These are phyloP conservation scores for Etheostoma perlongum DNA, from an alignment of 2,797 vertebrate genomes.

Conservation along the genomic window DNA sequence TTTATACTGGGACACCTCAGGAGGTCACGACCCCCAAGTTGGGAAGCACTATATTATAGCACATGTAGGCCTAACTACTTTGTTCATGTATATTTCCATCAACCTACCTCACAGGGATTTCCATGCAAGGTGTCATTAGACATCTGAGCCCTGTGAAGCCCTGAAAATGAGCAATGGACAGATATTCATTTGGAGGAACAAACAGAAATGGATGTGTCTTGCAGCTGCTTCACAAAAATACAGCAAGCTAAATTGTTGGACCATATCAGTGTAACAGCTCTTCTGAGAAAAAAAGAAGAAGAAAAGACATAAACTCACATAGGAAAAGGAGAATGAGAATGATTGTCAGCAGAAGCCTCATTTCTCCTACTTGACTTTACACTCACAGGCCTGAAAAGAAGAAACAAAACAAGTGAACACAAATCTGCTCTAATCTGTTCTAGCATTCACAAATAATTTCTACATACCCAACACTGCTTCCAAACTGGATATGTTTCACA, in stretches of 20 bases:
- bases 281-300: conserved; percentile 8
- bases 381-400: conserved; percentile 28
- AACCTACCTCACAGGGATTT: conserved; percentile 64
- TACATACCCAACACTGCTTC: conserved; percentile 30
- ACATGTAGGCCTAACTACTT: background rate
- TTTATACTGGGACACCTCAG: background rate
- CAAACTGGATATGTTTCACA: background rate
- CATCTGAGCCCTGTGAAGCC: conserved; percentile 63
- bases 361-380: conserved; percentile 25
- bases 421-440: conserved; percentile 20
- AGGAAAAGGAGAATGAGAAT: conserved; percentile 68
- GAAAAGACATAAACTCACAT: conserved; percentile 68
- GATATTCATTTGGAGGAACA: background rate
- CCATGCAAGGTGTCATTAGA: conserved; percentile 17
- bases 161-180: conserved; percentile 47
- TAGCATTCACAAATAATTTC: background rate
- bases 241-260: conserved; percentile 29
- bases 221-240: conserved; percentile 8
- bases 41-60: background rate
- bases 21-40: too few relatives aligned
- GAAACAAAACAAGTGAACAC: conserved; percentile 20
- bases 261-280: conserved; percentile 15
- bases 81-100: background rate
- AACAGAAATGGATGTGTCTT: conserved; percentile 16
- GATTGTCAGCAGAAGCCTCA: conserved; percentile 68